A percentile compares a stretch with the other conserved stretches of the same genome.
phyloP scores from a whole-genome alignment of 1,140 invertebrate species.

The Ceratosolen solmsi region DNA sequence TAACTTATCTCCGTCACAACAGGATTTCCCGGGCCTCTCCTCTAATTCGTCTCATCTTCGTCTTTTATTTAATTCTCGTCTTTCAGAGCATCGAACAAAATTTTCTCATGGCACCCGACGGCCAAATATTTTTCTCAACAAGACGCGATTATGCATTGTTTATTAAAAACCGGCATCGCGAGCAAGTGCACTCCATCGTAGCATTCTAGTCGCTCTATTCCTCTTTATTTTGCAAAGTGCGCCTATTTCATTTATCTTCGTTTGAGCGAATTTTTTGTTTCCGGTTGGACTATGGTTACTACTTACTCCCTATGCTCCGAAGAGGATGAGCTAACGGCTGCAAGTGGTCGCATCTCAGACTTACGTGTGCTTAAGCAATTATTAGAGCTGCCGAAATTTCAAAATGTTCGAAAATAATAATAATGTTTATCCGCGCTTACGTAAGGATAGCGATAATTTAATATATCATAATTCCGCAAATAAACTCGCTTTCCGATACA shows the following conservation, averaged over 20 bases:
- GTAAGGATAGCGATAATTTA: no score
- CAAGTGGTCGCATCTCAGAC: no score
- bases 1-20: slow-evolving; percentile 72
- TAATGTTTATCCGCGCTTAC: no score
- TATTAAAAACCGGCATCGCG: neutral
- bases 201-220: neutral
- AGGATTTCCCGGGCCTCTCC: slow-evolving; percentile 44
- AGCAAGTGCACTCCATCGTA: neutral
- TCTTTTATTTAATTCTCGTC: slow-evolving; percentile 31
- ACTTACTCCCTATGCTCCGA: no score
- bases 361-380: no score
- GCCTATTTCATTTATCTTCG: neutral
- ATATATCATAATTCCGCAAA: no score
- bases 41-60: slow-evolving; percentile 4
- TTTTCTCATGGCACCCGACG: slow-evolving; percentile 30
- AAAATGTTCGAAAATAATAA: no score
- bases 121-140: neutral
- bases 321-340: no score
- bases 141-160: neutral
- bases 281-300: no score
- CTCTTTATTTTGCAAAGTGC: neutral
- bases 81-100: neutral
- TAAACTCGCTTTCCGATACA: no score
- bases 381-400: no score
- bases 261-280: no score